Evolutionary conservation across 64 coral and sea anemone genomes (phyloP).

Genomic region (Montipora cactus): DNA sequence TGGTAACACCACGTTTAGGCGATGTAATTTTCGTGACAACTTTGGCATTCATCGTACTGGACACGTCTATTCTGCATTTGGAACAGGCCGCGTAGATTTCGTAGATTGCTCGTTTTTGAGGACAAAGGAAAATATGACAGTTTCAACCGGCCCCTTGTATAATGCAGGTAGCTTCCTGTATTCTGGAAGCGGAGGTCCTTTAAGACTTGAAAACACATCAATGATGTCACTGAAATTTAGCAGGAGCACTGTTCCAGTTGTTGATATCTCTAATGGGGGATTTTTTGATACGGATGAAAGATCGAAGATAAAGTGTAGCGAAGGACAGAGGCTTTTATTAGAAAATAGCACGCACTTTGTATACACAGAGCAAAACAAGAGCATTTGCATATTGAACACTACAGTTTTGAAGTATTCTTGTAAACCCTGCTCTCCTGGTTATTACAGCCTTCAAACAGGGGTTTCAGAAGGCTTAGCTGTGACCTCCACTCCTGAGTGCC

Average conservation of each 20-base stretch:
- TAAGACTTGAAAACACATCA: slow-evolving; percentile 25
- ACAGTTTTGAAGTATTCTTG: too few relatives aligned
- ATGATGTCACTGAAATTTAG: background rate
- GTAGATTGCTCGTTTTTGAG: slow-evolving; percentile 20
- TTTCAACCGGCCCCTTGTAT: background rate
- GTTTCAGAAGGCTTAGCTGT: too few relatives aligned
- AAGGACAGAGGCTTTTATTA: too few relatives aligned
- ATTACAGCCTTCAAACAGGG: too few relatives aligned
- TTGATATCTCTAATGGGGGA: slow-evolving; percentile 7
- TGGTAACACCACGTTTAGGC: background rate
- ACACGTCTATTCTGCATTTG: slow-evolving; percentile 14
- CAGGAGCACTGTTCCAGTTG: background rate
- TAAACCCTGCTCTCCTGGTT: too few relatives aligned
- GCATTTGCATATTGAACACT: too few relatives aligned
- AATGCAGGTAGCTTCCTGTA: slow-evolving; percentile 5
- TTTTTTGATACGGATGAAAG: too few relatives aligned
- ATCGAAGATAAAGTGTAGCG: too few relatives aligned
- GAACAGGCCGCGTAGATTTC: slow-evolving; percentile 32
- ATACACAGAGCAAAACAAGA: too few relatives aligned
- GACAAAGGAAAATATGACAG: background rate
- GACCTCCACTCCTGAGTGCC: too few relatives aligned
- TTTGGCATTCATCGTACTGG: background rate
- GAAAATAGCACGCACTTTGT: too few relatives aligned
- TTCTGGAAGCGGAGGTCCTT: slow-evolving; percentile 28
- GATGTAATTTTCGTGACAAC: slow-evolving; percentile 46